Percentiles rank a stretch among this genome's conserved stretches.
Evolutionary conservation across 2,888 invertebrate genomes (phyloP).

Genomic region (Tetranychus piercei): DNA sequence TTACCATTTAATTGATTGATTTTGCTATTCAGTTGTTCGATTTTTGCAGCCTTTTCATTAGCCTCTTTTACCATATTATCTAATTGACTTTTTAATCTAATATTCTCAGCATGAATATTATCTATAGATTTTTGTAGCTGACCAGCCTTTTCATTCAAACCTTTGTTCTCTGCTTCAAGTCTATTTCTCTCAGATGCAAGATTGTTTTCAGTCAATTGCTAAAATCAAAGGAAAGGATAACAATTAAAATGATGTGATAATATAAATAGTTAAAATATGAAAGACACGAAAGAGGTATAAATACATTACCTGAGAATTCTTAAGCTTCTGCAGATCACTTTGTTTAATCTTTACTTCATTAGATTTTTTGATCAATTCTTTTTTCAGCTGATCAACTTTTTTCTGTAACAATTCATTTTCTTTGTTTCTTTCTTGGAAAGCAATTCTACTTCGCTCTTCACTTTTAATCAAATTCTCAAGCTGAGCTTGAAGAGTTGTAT

Average conservation of each 20-base stretch:
- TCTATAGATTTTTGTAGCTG: not conserved
- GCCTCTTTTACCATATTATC: not conserved
- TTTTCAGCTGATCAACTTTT: not conserved
- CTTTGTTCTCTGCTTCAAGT: conserved; percentile 10
- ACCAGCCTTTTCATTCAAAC: conserved; percentile 8
- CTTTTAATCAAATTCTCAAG: conserved; percentile 9
- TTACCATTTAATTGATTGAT: not conserved
- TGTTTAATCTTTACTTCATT: conserved; percentile 9
- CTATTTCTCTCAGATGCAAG: not conserved
- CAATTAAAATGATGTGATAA: not conserved
- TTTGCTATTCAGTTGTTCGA: not conserved
- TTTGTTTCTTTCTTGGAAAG: conserved; percentile 11
- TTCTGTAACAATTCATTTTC: conserved; percentile 8
- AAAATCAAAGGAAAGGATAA: not conserved
- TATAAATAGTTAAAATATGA: not conserved
- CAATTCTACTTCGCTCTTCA: conserved; percentile 12
- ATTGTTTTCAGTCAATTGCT: conserved; percentile 15
- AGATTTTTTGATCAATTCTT: not conserved
- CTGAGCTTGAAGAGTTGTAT: conserved; percentile 4
- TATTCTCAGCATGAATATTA: not conserved
- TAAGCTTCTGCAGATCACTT: conserved; percentile 8
- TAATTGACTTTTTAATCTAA: not conserved
- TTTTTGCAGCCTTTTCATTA: not conserved
- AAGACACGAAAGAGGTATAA: not conserved
- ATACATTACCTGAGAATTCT: conserved; percentile 12